Evolutionary conservation across 2,888 invertebrate species (phyloP), one percentile per base, ranked within the genome.

Genomic region (Nemotelus pantherinus): DNA sequence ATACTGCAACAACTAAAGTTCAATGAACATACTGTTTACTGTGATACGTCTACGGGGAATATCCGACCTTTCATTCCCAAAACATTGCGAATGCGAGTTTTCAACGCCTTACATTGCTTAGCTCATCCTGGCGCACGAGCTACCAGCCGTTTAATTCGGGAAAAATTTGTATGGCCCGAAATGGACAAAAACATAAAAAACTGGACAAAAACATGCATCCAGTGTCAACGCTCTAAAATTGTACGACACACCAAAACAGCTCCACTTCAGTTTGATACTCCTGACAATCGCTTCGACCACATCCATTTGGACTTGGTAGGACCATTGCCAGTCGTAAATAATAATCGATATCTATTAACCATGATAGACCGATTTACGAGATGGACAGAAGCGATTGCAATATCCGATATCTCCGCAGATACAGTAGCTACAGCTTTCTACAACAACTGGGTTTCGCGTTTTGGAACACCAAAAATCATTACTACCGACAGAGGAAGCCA

Each of bases 271-370:
- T 63, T 63, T 9, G 41, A 2, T 63, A 10, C 41, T 39, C 63
- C 39, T 3, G 39, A 25, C 9, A 63, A 39, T 5, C 39, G 63
- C 0, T 9, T 63, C 9, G 41, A 25, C 39, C 9, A 63, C 9
- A 39, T 63, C 4, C 63, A 63, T 9, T 9, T 63, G 4, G 63
- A 63, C 63, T 6, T 63, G 5, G 64, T 64, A 4, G 64, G 64
- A 64, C 87, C 87, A 0, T 78, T 88, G 4, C 25, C 25, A 25
- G 25, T 25, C 25, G 25, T 25, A 1, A 25, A 25, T 25, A 25
- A 25, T 25, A 25, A 25, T 25, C 25, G 25, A 25, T 25, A 25
- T 25, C 25, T 25, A 25, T 25, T 25, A 25, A 25, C 1, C 0
- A 82, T 82, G 10, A 70, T 80, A 2, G 76, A 78, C 76, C 68